Percentiles rank a stretch among this genome's conserved stretches.
phyloP scores from a whole-genome alignment of 2,113 vertebrate species.

The Gnathonemus longibarbis region DNA sequence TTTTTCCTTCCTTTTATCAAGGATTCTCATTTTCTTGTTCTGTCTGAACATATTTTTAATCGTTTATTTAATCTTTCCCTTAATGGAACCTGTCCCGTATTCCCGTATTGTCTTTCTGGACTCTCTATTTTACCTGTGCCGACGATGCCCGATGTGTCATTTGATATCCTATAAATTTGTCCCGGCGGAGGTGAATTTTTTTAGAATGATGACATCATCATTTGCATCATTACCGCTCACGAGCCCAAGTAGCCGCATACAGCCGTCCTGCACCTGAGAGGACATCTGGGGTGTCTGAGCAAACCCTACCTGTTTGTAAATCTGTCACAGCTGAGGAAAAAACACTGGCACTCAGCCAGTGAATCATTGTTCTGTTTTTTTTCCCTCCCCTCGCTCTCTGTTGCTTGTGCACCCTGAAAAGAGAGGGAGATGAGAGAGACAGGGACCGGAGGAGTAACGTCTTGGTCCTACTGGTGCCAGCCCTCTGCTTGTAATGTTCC shows the following conservation, averaged over 20 bases:
- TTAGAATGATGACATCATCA: neutral
- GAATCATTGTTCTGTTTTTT: constrained; percentile 53
- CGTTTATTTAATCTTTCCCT: neutral
- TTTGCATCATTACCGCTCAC: neutral
- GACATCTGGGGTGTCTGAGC: neutral
- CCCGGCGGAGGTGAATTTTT: neutral
- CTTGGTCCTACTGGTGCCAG: constrained; percentile 71
- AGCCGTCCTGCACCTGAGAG: neutral
- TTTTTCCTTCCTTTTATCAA: neutral
- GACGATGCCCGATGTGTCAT: neutral
- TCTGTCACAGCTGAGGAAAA: constrained; percentile 52
- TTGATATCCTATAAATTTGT: neutral
- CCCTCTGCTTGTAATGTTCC: constrained; percentile 62
- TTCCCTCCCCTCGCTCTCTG: constrained; percentile 45
- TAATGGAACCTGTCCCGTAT: neutral
- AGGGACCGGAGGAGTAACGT: constrained; percentile 62
- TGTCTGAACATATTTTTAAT: neutral
- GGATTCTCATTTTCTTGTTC: neutral
- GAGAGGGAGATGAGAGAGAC: constrained; percentile 58
- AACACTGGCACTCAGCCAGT: constrained; percentile 59
- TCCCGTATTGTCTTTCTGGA: neutral
- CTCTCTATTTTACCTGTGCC: neutral
- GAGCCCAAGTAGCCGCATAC: neutral
- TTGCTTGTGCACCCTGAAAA: constrained; percentile 39
- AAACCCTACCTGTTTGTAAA: constrained; percentile 69